Conservation (phyloP, 2,888 invertebrate genomes). For the Vesta saturnalis region DNA sequence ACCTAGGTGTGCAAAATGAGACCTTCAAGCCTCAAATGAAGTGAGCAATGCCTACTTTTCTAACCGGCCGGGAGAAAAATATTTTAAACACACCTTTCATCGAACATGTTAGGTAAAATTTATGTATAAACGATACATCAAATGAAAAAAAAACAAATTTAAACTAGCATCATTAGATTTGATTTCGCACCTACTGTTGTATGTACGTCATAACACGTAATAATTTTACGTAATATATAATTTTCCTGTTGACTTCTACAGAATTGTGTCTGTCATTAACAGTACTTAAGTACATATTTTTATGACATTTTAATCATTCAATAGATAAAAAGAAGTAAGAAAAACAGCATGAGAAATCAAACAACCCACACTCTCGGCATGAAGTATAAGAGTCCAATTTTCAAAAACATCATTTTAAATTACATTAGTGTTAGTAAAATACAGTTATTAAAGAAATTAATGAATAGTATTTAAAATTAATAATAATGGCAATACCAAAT, state of each 20-base stretch:
- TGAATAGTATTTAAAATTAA: slow-evolving; percentile 3
- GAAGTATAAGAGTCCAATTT: slow-evolving; percentile 29
- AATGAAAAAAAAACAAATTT: too few species aligned
- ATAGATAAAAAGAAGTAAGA: slow-evolving; percentile 25
- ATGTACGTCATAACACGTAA: too few species aligned
- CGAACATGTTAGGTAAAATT: too few species aligned
- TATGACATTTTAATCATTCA: slow-evolving; percentile 32
- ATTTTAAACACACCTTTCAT: too few species aligned
- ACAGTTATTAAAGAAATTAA: slow-evolving; percentile 20
- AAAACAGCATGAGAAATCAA: slow-evolving; percentile 34
- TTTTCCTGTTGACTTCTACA: background rate
- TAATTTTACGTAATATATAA: background rate
- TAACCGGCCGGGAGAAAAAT: too few species aligned
- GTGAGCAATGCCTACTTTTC: too few species aligned
- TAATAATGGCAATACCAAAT: background rate
- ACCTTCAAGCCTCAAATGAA: too few species aligned
- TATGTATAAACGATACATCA: too few species aligned
- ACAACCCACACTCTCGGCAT: slow-evolving; percentile 32
- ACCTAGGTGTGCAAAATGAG: too few species aligned
- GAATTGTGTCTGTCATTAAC: slow-evolving; percentile 7
- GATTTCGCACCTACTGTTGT: too few species aligned
- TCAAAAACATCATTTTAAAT: slow-evolving; percentile 28
- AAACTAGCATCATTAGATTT: too few species aligned
- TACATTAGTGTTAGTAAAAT: slow-evolving; percentile 24
- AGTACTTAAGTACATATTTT: slow-evolving; percentile 21